Evolutionary conservation across 2,888 invertebrate genomes (phyloP), one percentile per base, ranked within the genome.

Genomic region (Branchellion lobata): DNA sequence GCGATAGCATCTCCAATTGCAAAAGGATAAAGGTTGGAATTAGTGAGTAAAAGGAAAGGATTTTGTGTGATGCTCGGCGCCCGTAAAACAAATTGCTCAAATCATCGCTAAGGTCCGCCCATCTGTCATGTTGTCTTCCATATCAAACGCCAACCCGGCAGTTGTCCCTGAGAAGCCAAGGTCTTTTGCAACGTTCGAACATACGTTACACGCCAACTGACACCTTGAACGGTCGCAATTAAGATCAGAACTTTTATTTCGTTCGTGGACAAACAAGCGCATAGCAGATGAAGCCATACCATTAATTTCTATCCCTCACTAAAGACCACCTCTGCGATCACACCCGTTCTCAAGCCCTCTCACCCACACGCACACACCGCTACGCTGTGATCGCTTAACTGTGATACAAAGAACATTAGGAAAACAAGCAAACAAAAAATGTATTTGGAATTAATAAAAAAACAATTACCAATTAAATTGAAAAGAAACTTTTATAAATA

Each of bases 31-130:
- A 57, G n/a, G 61, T 57, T 5, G 61, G 61, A 5, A 57, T 57
- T 57, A 57, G 61, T 57, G 61, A 57, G 61, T 57, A 57, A 57
- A 47, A 57, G 61, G 61, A 57, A 57, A 57, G 61, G 61, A 57
- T 57, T 57, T 57, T 57, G 61, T 57, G 61, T 57, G 61, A 57
- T 57, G 61, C 61, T 57, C 61, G 61, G 5, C 24, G 61, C 61
- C 8, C 61, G 61, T 57, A 57, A 57, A 57, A 57, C 61, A 57
- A 57, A 57, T 57, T 57, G 61, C 61, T 24, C 21, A 24, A 57
- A 57, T 57, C 61, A 57, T 3, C 61, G 61, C 61, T 57, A 57
- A 57, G 61, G 61, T 57, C n/a, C 61, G 8, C 21, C 61, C 21
- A 57, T 57, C 61, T 57, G 61, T 57, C 61, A 57, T 57, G 8